Base-by-base conservation (phyloP, 1,140 invertebrate species). In the Cotesia vestalis region DNA sequence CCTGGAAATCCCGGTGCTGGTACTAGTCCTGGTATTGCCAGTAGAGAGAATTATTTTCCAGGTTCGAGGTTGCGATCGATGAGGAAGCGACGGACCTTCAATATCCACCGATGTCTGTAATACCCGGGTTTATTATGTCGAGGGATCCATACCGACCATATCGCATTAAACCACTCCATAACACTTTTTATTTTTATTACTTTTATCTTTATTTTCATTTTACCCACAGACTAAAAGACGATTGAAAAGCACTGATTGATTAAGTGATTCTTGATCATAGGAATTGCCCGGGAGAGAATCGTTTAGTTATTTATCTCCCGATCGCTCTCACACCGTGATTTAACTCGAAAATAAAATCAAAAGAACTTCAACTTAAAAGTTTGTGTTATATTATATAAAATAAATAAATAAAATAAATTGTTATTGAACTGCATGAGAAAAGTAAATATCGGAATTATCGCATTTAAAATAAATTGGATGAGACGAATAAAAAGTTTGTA, bases 11-110 rank as follows among this genome's bases (percentile, higher is more conserved):
- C 40, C 11, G 6, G 11, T 46, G 11, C 40, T 46, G 3, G 40
- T 11, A 46, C 40, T 46, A 46, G 40, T 11, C 40, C 6, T 9
- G 40, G 11, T 27, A 27, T 27, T 27, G 27, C 77, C 71, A 80
- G 78, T 75, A 73, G 60, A 60, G 38, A 61, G 64, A 34, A 75
- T 77, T 73, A 73, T 76, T 73, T 69, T 61, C 36, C 57, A 36
- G 12, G 35, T 9, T 51, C 34, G 57, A 51, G 55, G 59, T 55
- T 35, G 17, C 5, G 20, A 27, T 64, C 12, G 66, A 51, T 69
- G 46, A 70, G 55, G 60, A 71, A 71, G 67, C 62, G 20, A 46
- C 69, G 57, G 61, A 69, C 38, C 62, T 73, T 57, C 70, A 62
- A 66, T 55, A 14, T 14, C 2, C 34, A 57, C 17, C 40, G 40